A percentile compares a stretch with the other conserved stretches of the same genome.
Conservation (phyloP, 2,113 vertebrate genomes). For the Pseudois nayaur region DNA sequence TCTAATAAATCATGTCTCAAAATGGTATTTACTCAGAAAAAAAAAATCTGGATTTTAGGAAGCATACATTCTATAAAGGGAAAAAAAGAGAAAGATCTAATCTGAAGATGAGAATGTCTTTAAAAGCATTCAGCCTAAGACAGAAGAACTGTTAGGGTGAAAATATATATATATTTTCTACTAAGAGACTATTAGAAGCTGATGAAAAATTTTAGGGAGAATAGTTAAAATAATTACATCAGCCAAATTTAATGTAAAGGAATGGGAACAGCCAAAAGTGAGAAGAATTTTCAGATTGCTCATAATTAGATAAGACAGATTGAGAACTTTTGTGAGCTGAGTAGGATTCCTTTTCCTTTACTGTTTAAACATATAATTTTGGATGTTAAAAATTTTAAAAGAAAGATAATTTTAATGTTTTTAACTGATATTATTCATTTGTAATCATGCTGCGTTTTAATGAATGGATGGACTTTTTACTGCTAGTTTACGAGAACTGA, state of each 20-base stretch:
- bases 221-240: not conserved
- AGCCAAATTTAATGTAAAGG: slow-evolving; percentile 11
- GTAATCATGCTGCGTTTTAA: not conserved
- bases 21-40: not conserved
- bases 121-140: not conserved
- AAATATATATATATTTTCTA: not conserved
- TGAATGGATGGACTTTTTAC: not conserved
- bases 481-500: not conserved
- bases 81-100: not conserved
- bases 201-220: not conserved
- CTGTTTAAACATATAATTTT: not conserved
- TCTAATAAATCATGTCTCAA: slow-evolving; percentile 9
- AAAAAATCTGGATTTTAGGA: not conserved
- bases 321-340: not conserved
- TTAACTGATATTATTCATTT: not conserved
- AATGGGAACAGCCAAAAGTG: not conserved
- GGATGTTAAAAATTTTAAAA: not conserved
- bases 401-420: not conserved
- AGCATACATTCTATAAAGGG: not conserved
- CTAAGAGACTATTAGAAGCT: not conserved
- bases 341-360: not conserved
- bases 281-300: not conserved
- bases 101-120: not conserved
- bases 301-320: not conserved
- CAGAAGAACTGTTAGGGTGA: not conserved